Evolutionary conservation across 2,888 invertebrate species (phyloP), one percentile per base, ranked within the genome.

Genomic region (Plebejus melissa): DNA sequence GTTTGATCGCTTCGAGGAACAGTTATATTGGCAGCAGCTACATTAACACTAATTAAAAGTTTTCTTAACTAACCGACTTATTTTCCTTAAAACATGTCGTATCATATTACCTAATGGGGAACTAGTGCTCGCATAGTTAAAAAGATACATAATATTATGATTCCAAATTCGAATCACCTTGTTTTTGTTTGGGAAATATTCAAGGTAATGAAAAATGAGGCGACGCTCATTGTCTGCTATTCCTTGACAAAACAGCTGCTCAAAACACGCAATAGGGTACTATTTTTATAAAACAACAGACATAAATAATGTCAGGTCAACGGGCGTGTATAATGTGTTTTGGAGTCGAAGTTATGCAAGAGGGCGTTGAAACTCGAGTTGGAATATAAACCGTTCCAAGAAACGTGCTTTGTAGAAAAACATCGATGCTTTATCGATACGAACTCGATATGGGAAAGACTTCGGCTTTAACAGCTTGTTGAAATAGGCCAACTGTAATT

Each of bases 391-490:
- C 80, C 79, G 81, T 85, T 93, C 93, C 82, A 65, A 90, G 92
- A 93, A 93, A 91, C 92, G 93, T 93, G 93, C 90, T 86, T 85
- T 81, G 82, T 85, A 89, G 87, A 91, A 90, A 91, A 93, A 93
- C 91, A 92, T 85, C 77, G 82, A 81, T 82, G 85, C 85, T 90
- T 89, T 88, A 90, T 90, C 88, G 90, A 88, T 88, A 83, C 80
- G 82, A 87, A 88, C 84, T 84, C 88, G 89, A 90, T 90, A 91
- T 85, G 87, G 85, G 86, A 88, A 84, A 85, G 84, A 90, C 90
- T 88, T 85, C 87, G 88, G 84, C 84, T 86, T 80, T 83, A 80
- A 83, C 78, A 77, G 77, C 78, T 79, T 79, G 76, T 79, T 79
- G 77, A 80, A 81, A 80, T 81, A 78, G 82, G 78, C 76, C 78